Percentiles rank a stretch among this genome's conserved stretches.
phyloP scores from a whole-genome alignment of 92 coral and sea anemone genomes.

The Zoanthus sociatus region DNA sequence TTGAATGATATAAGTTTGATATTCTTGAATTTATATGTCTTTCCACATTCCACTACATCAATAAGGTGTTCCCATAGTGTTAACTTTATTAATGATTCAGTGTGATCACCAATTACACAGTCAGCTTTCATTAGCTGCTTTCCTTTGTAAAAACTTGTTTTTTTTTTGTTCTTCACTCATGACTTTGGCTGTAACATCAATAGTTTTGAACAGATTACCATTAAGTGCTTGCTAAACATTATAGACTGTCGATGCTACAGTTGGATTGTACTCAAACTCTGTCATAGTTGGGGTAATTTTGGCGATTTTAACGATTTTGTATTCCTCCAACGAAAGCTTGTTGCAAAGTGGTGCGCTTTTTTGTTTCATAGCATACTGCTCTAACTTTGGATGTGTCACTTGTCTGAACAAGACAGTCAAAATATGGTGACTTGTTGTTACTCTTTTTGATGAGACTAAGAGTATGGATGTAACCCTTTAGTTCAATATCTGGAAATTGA shows the following conservation, averaged over 20 bases:
- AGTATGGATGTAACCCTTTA: conserved; percentile 65
- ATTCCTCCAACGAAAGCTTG: conserved; percentile 67
- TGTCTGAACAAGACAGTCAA: conserved; percentile 68
- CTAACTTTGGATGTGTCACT: conserved; percentile 56
- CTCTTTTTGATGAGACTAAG: conserved; percentile 65
- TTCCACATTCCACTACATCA: neutral
- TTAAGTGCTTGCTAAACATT: conserved; percentile 61
- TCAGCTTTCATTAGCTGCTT: conserved; percentile 69
- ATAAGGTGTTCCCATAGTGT: conserved; percentile 71
- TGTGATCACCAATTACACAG: conserved; percentile 72
- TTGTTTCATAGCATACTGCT: conserved; percentile 68
- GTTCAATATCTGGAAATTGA: conserved; percentile 57
- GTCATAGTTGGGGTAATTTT: conserved; percentile 66
- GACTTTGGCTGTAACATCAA: conserved; percentile 73
- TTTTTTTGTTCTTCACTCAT: conserved; percentile 58
- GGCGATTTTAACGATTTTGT: conserved; percentile 61
- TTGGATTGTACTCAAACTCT: conserved; percentile 59
- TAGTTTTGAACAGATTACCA: conserved; percentile 48
- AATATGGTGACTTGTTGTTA: conserved; percentile 68
- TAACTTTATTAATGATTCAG: conserved; percentile 51
- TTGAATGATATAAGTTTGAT: conserved; percentile 13
- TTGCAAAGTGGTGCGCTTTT: conserved; percentile 53
- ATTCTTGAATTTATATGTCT: conserved; percentile 43
- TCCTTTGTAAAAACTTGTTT: conserved; percentile 58
- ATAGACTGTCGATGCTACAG: conserved; percentile 33